Base-by-base conservation (phyloP, 1,140 invertebrate genomes). In the Euschistus heros region DNA sequence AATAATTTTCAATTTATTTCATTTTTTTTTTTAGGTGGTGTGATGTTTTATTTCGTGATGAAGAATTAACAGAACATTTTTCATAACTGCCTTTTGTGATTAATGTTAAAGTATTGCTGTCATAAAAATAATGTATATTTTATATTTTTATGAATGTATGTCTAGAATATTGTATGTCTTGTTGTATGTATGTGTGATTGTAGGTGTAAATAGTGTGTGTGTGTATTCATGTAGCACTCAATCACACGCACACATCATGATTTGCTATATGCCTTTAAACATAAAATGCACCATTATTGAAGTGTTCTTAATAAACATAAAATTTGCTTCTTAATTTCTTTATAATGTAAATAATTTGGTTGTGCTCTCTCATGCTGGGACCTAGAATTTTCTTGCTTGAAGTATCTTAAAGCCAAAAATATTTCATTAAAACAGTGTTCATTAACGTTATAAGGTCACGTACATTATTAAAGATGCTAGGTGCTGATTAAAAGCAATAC, bases 401-500 rank as follows among this genome's bases (percentile, higher is more conserved):
- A 37, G 33, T 37, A 65, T 46, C 46, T 22, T 57, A 27, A 33
- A 44, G 47, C 27, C 24, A 22, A 27, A 27, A 27, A 59, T 59
- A 59, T 59, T 59, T 27, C 13, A 59, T 59, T 59, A 27, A 26
- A 27, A 65, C 30, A 22, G 63, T 65, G 63, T 65, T 65, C 63
- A 59, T 65, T 27, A 65, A 57, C 26, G 57, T 55, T 54, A 57
- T 55, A 47, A 54, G 37, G 22, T 33, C 37, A 54, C 26, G 46
- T 65, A 55, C 47, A 57, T 57, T 50, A 65, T 30, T 65, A 20
- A 65, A 24, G 26, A 65, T 65, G 63, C 63, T 65, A 46, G 63
- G 63, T 65, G 63, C 63, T 65, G 63, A 65, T 55, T 59, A 44
- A 50, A 65, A 65, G 50, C 50, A 65, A 30, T 65, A 65, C 26